phyloP scores from a whole-genome alignment of 2,888 invertebrate genomes.

The Stegana nigrithorax region DNA sequence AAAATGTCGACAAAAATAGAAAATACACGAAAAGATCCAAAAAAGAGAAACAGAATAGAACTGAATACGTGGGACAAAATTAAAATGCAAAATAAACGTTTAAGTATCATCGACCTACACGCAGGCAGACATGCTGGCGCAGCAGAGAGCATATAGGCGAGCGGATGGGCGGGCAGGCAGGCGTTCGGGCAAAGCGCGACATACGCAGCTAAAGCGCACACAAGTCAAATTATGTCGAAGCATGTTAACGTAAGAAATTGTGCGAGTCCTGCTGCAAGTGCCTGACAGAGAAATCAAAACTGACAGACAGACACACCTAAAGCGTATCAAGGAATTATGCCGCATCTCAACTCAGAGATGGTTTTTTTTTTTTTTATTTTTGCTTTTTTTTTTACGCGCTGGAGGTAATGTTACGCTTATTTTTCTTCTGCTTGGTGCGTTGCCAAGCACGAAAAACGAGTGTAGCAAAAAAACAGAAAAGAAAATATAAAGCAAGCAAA shows the following conservation, averaged over 20 bases:
- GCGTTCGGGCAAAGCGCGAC: too few relatives aligned
- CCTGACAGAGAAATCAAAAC: conserved; percentile 18
- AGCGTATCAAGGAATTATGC: neutral
- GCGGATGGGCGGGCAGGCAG: too few relatives aligned
- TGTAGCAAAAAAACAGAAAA: too few relatives aligned
- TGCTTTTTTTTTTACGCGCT: neutral
- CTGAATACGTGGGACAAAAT: conserved; percentile 7
- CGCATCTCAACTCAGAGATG: neutral
- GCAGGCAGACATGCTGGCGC: too few relatives aligned
- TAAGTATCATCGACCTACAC: too few relatives aligned
- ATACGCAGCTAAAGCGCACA: too few relatives aligned
- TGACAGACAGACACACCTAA: conserved; percentile 36
- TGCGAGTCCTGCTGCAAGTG: neutral
- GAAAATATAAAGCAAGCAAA: neutral
- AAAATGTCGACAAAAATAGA: neutral
- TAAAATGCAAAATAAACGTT: conserved; percentile 49
- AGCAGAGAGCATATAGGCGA: too few relatives aligned
- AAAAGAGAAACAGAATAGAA: neutral
- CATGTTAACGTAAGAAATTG: too few relatives aligned
- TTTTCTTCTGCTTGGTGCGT: neutral
- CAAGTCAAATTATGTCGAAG: too few relatives aligned
- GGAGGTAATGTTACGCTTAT: neutral
- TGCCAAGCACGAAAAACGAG: too few relatives aligned
- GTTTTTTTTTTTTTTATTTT: neutral
- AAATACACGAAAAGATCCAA: neutral